A percentile compares a stretch with the other conserved stretches of the same genome.
phyloP scores from a whole-genome alignment of 2,888 invertebrate genomes.

The Druceiella hillmani region DNA sequence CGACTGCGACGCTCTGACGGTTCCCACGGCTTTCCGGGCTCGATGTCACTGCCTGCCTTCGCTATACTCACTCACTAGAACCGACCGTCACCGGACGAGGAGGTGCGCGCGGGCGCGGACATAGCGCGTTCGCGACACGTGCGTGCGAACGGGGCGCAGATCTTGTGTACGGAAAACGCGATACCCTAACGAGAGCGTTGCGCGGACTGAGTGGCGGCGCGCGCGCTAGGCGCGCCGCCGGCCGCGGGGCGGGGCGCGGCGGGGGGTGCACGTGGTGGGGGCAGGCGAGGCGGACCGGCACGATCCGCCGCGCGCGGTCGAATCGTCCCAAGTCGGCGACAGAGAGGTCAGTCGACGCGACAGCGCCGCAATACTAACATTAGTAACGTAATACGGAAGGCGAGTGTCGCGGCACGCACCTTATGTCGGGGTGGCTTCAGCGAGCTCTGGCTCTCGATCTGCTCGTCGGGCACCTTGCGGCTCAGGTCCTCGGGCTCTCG shows the following conservation, averaged over 20 bases:
- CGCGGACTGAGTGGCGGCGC: constrained; percentile 50
- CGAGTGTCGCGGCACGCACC: constrained; percentile 56
- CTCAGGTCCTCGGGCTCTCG: constrained; percentile 79
- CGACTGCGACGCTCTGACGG: background rate
- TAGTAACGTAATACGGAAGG: constrained; percentile 48
- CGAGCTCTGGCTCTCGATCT: constrained; percentile 50
- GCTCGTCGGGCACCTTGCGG: constrained; percentile 60
- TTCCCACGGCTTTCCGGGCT: background rate
- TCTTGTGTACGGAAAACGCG: constrained; percentile 27
- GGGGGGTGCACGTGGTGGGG: constrained; percentile 58
- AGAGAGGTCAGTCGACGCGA: constrained; percentile 44
- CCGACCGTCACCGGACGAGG: too few species aligned
- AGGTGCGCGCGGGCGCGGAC: too few species aligned
- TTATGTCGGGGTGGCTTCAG: constrained; percentile 59
- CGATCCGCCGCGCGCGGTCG: constrained; percentile 50
- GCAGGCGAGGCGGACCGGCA: constrained; percentile 61
- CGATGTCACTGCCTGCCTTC: constrained; percentile 2
- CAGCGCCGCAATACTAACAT: constrained; percentile 49
- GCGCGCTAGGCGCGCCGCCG: constrained; percentile 53
- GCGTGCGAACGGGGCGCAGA: constrained; percentile 29
- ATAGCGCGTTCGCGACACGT: too few species aligned
- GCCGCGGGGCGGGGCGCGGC: constrained; percentile 52
- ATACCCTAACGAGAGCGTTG: constrained; percentile 32
- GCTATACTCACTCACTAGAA: too few species aligned
- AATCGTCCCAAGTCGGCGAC: constrained; percentile 55